Evolutionary conservation across 2,888 invertebrate genomes (phyloP).

Genomic region (Polietes domitor): DNA sequence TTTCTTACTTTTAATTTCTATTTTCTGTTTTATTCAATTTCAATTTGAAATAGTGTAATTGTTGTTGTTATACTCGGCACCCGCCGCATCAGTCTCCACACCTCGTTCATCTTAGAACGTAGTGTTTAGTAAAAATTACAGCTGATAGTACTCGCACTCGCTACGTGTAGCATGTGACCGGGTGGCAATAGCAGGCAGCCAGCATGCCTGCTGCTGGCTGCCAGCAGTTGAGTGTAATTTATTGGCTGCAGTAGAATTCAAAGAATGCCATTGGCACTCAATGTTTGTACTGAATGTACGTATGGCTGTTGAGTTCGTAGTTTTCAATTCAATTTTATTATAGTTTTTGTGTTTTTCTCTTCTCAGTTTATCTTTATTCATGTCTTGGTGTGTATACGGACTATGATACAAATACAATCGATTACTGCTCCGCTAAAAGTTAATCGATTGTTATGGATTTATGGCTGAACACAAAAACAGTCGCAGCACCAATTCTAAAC

Average conservation of each 20-base stretch:
- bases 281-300: constrained; percentile 12
- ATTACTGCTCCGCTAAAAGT: background rate
- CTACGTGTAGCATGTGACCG: background rate
- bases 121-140: no score
- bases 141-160: no score
- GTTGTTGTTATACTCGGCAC: no score
- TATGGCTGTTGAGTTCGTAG: background rate
- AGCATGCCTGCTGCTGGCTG: constrained; percentile 6
- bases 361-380: background rate
- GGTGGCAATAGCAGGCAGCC: background rate
- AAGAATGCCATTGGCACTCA: constrained; percentile 61
- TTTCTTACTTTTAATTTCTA: no score
- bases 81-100: no score
- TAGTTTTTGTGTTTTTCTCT: no score
- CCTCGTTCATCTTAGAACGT: no score
- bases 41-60: no score
- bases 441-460: constrained; percentile 12
- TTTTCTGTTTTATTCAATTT: no score
- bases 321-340: background rate
- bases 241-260: constrained; percentile 62
- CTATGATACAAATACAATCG: background rate
- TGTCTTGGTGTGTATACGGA: background rate
- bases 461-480: background rate
- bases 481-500: background rate
- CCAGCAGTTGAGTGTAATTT: constrained; percentile 51